Evolutionary conservation across 2,113 vertebrate species (phyloP).

Genomic region (Galbula dea): DNA sequence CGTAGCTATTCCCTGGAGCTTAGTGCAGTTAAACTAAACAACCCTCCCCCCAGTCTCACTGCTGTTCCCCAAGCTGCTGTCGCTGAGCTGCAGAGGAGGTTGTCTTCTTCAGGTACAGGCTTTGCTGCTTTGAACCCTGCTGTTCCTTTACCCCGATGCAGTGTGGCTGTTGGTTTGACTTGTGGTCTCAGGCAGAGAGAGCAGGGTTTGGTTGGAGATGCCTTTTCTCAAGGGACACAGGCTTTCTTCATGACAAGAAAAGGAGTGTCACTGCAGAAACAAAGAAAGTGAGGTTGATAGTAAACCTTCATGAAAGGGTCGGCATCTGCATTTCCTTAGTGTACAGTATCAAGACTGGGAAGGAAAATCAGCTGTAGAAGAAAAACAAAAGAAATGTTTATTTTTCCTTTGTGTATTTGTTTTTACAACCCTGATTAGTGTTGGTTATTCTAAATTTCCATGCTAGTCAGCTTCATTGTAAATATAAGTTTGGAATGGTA

Average conservation of each 20-base stretch:
- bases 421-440: neutral
- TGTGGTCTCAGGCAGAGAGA: neutral
- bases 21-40: neutral
- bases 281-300: neutral
- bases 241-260: neutral
- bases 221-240: fast-evolving
- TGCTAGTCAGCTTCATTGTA: neutral
- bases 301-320: neutral
- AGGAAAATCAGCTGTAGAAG: neutral
- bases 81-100: neutral
- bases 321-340: neutral
- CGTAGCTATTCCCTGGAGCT: neutral
- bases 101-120: neutral
- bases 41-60: fast-evolving
- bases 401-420: neutral
- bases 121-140: fast-evolving
- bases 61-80: neutral
- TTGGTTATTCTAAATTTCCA: neutral
- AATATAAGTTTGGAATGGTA: neutral
- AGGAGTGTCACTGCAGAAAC: neutral
- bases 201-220: neutral
- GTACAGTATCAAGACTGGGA: neutral
- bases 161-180: fast-evolving
- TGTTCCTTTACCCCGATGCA: fast-evolving
- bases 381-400: neutral